A percentile compares a stretch with the other conserved stretches of the same genome.
Conservation (phyloP, 2,888 invertebrate species). For the Euproctis similis region DNA sequence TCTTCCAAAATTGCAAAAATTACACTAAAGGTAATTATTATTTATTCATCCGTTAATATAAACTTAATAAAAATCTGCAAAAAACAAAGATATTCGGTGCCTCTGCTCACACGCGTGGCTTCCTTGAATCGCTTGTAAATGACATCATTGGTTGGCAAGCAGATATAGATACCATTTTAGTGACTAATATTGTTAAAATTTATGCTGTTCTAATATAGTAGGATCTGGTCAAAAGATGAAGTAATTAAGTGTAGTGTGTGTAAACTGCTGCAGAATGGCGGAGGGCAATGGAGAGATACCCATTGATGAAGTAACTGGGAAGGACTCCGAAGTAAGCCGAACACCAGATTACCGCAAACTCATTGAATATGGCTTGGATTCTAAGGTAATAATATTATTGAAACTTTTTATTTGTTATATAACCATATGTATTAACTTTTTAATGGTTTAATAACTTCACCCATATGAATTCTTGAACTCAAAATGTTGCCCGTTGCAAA, state of each 20-base stretch:
- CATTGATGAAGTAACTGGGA: conserved; percentile 82
- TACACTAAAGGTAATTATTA: conserved; percentile 72
- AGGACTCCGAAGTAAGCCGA: conserved; percentile 80
- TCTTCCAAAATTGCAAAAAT: conserved; percentile 76
- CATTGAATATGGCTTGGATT: conserved; percentile 96
- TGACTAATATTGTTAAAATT: conserved; percentile 27
- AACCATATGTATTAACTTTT: too few relatives aligned
- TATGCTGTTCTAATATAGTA: conserved; percentile 17
- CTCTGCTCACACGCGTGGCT: conserved; percentile 56
- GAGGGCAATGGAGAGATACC: conserved; percentile 91
- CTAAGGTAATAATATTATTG: too few relatives aligned
- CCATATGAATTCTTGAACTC: too few relatives aligned
- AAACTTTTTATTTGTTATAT: too few relatives aligned
- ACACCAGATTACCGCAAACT: conserved; percentile 96
- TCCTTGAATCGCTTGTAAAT: conserved; percentile 56
- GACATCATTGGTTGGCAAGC: conserved; percentile 63
- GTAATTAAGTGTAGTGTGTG: conserved; percentile 53
- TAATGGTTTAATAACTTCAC: too few relatives aligned
- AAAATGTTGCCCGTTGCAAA: too few relatives aligned
- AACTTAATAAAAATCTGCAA: conserved; percentile 14
- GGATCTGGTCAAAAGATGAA: conserved; percentile 19
- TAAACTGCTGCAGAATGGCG: conserved; percentile 80
- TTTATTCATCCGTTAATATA: conserved; percentile 23
- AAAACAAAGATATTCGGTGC: conserved; percentile 20
- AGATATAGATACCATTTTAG: conserved; percentile 36